Conservation (phyloP, 2,113 vertebrate species). For the Patagioenas fasciata region DNA sequence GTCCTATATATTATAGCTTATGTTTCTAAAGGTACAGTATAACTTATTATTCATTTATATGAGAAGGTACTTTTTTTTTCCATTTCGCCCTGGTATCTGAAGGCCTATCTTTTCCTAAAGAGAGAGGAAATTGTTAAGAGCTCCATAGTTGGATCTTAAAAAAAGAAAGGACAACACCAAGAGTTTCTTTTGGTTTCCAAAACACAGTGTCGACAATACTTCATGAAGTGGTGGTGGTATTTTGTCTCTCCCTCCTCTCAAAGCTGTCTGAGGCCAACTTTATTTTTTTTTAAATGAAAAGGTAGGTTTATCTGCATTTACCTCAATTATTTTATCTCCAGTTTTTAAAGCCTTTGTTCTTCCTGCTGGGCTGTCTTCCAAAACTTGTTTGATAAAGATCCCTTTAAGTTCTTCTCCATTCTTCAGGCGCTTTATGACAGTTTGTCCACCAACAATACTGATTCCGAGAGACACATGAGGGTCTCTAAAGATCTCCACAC, state of each 20-base stretch:
- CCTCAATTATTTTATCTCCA: slow-evolving; percentile 98
- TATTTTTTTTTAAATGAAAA: slow-evolving; percentile 6
- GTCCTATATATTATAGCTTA: not conserved
- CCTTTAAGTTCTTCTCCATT: slow-evolving; percentile 97
- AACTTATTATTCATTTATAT: not conserved
- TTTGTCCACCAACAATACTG: slow-evolving; percentile 95
- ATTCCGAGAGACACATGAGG: slow-evolving; percentile 89
- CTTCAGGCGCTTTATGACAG: slow-evolving; percentile 92
- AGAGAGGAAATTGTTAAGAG: not conserved
- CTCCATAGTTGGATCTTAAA: not conserved
- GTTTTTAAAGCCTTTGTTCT: slow-evolving; percentile 87
- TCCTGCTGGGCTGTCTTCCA: slow-evolving; percentile 89
- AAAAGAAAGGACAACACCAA: not conserved
- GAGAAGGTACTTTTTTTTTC: not conserved
- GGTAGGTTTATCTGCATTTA: slow-evolving; percentile 63
- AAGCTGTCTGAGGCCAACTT: not conserved
- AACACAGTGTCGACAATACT: not conserved
- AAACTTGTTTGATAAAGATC: slow-evolving; percentile 97
- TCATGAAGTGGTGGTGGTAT: not conserved
- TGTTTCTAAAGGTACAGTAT: not conserved
- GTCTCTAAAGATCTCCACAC: slow-evolving; percentile 90
- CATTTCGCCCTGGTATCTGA: not conserved
- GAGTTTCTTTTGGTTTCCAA: not conserved
- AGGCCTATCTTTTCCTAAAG: not conserved
- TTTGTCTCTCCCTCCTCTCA: not conserved